Percentiles rank a stretch among this genome's conserved stretches.
Evolutionary conservation across 37 sponge, comb jelly and placozoan genomes (phyloP).

Genomic region (Tethya wilhelma): DNA sequence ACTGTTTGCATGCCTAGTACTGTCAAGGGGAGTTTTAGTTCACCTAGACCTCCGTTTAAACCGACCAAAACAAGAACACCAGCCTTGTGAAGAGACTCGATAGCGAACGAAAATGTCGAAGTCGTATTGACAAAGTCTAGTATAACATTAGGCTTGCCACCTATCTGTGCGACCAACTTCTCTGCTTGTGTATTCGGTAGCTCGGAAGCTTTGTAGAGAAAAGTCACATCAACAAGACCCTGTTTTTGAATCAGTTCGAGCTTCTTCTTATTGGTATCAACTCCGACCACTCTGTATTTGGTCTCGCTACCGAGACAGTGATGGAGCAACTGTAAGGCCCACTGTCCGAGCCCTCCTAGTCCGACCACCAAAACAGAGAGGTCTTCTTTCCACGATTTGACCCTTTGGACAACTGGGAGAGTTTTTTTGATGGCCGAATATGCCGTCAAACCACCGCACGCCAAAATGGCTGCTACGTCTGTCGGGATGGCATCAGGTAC

Average conservation of each 20-base stretch:
- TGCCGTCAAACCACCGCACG: conserved; percentile 41
- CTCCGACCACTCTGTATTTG: background rate
- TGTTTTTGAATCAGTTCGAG: background rate
- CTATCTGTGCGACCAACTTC: background rate
- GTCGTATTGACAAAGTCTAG: conserved; percentile 59
- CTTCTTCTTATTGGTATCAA: conserved; percentile 33
- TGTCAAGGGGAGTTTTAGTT: conserved; percentile 24
- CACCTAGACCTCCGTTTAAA: conserved; percentile 45
- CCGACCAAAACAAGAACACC: conserved; percentile 46
- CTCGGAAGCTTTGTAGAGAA: background rate
- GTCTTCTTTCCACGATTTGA: background rate
- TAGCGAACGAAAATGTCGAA: conserved; percentile 23
- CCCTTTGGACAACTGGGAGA: background rate
- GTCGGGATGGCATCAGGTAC: conserved; percentile 5
- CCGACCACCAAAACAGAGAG: conserved; percentile 38
- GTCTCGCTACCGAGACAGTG: background rate
- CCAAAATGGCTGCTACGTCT: conserved; percentile 20
- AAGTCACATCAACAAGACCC: conserved; percentile 11
- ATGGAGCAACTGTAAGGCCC: conserved; percentile 23
- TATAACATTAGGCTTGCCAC: background rate
- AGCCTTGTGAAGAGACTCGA: background rate
- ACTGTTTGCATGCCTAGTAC: background rate
- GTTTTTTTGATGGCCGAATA: conserved; percentile 35
- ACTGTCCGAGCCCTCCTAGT: conserved; percentile 46
- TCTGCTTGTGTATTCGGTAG: background rate